A percentile compares a stretch with the other conserved stretches of the same genome.
phyloP scores from a whole-genome alignment of 2,888 invertebrate genomes.

The Tenthredo scrophulariae region DNA sequence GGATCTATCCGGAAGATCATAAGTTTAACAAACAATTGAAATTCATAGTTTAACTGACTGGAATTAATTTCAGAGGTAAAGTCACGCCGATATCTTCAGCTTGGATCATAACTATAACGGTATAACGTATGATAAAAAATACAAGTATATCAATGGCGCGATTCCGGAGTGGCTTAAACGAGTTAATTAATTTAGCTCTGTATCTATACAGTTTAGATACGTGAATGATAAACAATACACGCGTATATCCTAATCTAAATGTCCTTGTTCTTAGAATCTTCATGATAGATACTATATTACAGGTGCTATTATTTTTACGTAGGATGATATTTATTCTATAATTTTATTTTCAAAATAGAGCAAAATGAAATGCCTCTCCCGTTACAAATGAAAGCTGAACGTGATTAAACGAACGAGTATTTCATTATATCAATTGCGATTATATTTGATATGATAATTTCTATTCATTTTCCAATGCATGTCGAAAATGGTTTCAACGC shows the following conservation, averaged over 20 bases:
- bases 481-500: neutral
- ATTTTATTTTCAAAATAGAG: neutral
- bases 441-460: neutral
- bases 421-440: neutral
- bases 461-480: neutral
- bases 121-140: neutral
- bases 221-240: neutral
- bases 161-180: slow-evolving; percentile 2
- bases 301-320: neutral
- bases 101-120: neutral
- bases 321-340: neutral
- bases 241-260: slow-evolving; percentile 1
- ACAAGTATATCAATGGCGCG: slow-evolving; percentile 2
- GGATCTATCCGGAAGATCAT: neutral
- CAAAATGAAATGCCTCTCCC: neutral
- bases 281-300: neutral
- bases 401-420: neutral
- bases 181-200: slow-evolving; percentile 4
- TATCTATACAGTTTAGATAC: neutral
- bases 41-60: neutral
- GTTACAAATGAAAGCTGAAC: neutral
- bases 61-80: neutral
- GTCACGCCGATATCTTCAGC: neutral
- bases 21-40: neutral
- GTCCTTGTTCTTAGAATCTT: slow-evolving; percentile 7